phyloP scores from a whole-genome alignment of 2,888 invertebrate genomes.

The Limnephilus lunatus region DNA sequence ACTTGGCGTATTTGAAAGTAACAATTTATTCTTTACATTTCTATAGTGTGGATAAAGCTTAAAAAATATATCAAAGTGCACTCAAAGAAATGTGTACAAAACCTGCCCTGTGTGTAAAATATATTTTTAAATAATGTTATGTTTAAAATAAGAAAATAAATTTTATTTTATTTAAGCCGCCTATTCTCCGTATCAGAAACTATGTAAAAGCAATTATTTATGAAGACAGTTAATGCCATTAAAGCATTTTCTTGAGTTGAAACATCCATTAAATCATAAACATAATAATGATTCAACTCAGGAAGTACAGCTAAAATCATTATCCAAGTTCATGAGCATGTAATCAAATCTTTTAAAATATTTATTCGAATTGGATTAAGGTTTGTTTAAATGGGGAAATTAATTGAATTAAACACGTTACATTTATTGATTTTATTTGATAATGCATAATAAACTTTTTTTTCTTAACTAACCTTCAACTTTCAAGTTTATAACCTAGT shows the following conservation, averaged over 20 bases:
- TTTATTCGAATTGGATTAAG: background rate
- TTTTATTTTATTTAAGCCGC: conserved; percentile 55
- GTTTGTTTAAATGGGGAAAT: background rate
- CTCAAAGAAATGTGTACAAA: background rate
- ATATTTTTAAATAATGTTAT: conserved; percentile 65
- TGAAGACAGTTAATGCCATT: background rate
- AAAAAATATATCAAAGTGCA: background rate
- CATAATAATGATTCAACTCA: background rate
- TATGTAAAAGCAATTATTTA: background rate
- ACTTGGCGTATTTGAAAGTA: background rate
- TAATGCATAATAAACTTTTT: background rate
- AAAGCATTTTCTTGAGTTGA: background rate
- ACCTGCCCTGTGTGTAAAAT: conserved; percentile 65
- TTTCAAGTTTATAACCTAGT: background rate
- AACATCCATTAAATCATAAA: background rate
- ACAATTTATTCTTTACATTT: background rate
- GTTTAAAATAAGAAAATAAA: conserved; percentile 66
- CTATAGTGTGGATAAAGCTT: background rate
- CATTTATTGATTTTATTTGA: background rate
- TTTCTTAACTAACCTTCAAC: background rate
- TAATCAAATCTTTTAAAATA: background rate
- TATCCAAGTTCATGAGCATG: background rate
- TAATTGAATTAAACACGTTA: background rate
- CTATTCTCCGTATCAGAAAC: conserved; percentile 13
- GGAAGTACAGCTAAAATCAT: background rate